Conservation (phyloP, 2,113 vertebrate species). For the Clupea harengus region DNA sequence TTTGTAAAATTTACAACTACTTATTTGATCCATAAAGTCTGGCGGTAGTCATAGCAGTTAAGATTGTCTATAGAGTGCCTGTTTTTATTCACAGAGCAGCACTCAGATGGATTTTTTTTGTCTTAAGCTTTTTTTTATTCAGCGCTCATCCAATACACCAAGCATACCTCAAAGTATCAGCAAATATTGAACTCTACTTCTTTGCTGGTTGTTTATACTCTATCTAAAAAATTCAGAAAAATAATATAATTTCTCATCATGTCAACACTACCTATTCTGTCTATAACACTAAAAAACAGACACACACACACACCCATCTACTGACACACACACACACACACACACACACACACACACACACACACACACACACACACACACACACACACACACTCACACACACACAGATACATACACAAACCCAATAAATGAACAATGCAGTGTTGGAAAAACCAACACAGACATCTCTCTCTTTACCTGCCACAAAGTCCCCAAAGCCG, state of each 20-base stretch:
- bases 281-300: not conserved
- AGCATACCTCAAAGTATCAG: not conserved
- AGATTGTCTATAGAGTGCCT: not conserved
- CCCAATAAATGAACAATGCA: not conserved
- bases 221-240: too few species aligned
- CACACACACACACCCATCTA: not conserved
- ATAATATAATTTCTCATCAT: not conserved
- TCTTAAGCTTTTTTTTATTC: not conserved
- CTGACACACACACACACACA: not conserved
- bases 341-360: not conserved
- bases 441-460: not conserved
- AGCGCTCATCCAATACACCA: not conserved
- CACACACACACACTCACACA: not conserved
- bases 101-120: not conserved
- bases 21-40: conserved; percentile 2
- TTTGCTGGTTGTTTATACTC: not conserved
- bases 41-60: not conserved
- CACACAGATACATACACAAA: not conserved
- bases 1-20: not conserved
- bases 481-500: conserved; percentile 94
- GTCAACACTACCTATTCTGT: not conserved
- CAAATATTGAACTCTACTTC: not conserved
- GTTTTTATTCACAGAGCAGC: not conserved
- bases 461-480: conserved; percentile 72
- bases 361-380: not conserved